Evolutionary conservation across 2,888 invertebrate species (phyloP).

Genomic region (Eupelmus urozonus): DNA sequence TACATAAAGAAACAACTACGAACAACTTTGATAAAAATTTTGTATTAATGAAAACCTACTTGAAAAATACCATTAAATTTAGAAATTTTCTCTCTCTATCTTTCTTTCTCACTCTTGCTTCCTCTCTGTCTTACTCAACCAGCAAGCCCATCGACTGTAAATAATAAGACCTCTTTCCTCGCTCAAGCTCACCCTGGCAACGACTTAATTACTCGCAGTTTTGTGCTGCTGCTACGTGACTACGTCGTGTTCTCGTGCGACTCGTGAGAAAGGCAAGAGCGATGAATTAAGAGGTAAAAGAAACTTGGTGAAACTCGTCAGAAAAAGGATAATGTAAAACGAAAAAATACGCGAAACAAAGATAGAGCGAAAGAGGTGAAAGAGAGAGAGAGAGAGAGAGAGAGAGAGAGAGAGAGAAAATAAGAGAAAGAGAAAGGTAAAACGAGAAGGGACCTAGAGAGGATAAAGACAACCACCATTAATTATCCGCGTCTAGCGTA

Average conservation of each 20-base stretch:
- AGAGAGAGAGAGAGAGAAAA: not conserved
- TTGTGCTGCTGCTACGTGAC: slow-evolving; percentile 12
- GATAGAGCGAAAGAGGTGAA: not conserved
- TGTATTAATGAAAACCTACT: too few species aligned
- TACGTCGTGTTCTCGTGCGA: slow-evolving; percentile 3
- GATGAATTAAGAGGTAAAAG: slow-evolving; percentile 45
- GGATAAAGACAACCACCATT: slow-evolving; percentile 42
- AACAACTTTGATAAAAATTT: too few species aligned
- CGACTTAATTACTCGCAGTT: slow-evolving; percentile 42
- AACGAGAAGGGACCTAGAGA: slow-evolving; percentile 26
- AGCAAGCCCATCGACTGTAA: slow-evolving; percentile 11
- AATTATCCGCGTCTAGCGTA: slow-evolving; percentile 52
- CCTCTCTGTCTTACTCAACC: too few species aligned
- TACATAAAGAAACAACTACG: too few species aligned
- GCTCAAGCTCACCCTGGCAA: not conserved
- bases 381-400: slow-evolving; percentile 10
- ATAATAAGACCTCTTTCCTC: slow-evolving; percentile 12
- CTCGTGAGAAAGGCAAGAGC: slow-evolving; percentile 36
- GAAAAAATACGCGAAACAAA: not conserved
- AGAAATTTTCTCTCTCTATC: too few species aligned
- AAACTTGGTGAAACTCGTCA: slow-evolving; percentile 30
- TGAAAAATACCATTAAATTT: too few species aligned
- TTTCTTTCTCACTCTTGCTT: too few species aligned
- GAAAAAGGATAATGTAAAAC: slow-evolving; percentile 14
- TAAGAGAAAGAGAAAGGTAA: slow-evolving; percentile 23